Conservation (phyloP, 1,140 invertebrate genomes). For the Drosophila kanapiae region DNA sequence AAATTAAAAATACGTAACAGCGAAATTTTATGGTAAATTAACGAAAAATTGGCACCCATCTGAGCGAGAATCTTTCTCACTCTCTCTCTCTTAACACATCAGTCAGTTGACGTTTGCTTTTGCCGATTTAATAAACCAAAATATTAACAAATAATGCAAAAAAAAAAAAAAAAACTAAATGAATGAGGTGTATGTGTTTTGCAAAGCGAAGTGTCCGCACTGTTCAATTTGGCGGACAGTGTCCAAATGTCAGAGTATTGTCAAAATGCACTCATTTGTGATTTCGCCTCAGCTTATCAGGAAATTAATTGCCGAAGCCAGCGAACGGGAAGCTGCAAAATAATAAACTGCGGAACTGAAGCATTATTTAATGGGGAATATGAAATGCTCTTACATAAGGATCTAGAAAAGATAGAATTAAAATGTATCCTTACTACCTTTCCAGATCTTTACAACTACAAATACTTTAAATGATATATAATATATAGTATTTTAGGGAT, state of each 20-base stretch:
- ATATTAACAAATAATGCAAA: slow-evolving; percentile 29
- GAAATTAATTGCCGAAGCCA: slow-evolving; percentile 53
- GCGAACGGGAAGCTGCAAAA: neutral
- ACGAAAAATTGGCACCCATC: slow-evolving; percentile 65
- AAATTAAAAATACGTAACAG: slow-evolving; percentile 73
- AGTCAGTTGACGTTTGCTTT: slow-evolving; percentile 6
- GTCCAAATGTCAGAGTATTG: slow-evolving; percentile 9
- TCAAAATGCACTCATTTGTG: slow-evolving; percentile 17
- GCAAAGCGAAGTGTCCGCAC: slow-evolving; percentile 4
- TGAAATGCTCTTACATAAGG: neutral
- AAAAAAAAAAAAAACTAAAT: slow-evolving; percentile 23
- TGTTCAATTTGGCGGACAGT: neutral
- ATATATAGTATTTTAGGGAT: too few species aligned
- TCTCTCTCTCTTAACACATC: slow-evolving; percentile 7
- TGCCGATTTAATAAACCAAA: slow-evolving; percentile 25
- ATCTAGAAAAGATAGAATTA: neutral
- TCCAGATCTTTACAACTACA: too few species aligned
- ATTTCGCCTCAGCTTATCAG: slow-evolving; percentile 32
- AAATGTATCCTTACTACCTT: neutral
- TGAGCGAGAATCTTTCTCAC: slow-evolving; percentile 28
- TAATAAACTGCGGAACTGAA: slow-evolving; percentile 14
- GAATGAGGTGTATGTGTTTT: slow-evolving; percentile 15
- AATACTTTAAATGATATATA: too few species aligned
- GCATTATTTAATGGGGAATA: neutral
- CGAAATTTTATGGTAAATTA: slow-evolving; percentile 75